Conservation (phyloP, 2,888 invertebrate species). For the Eristalis intricaria region DNA sequence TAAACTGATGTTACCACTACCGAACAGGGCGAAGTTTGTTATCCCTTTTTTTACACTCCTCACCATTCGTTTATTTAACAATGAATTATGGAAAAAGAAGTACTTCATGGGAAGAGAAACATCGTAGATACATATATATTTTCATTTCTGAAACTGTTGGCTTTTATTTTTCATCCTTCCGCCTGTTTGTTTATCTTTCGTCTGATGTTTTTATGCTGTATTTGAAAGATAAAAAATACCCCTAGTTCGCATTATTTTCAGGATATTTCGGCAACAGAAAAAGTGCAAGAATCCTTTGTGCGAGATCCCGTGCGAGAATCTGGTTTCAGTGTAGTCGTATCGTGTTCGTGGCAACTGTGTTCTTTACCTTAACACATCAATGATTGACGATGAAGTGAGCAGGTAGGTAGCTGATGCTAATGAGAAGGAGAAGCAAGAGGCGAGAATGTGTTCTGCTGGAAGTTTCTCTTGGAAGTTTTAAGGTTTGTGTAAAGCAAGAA, state of each 20-base stretch:
- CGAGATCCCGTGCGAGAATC: background rate
- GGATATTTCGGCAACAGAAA: background rate
- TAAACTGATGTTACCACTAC: conserved; percentile 52
- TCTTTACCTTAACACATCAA: conserved; percentile 19
- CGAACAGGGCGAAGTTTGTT: conserved; percentile 56
- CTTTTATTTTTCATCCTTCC: background rate
- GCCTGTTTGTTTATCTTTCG: conserved; percentile 34
- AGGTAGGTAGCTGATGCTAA: background rate
- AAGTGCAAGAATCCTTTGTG: background rate
- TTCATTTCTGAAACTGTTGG: background rate
- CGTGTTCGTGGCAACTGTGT: background rate
- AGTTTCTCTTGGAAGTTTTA: conserved; percentile 7
- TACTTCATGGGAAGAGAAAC: background rate
- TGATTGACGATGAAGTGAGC: conserved; percentile 9
- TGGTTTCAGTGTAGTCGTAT: background rate
- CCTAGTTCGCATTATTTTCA: conserved; percentile 2
- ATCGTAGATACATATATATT: background rate
- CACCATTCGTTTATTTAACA: conserved; percentile 52
- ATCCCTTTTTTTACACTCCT: conserved; percentile 16
- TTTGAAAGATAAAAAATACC: background rate
- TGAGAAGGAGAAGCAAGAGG: background rate
- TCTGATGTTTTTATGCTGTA: background rate
- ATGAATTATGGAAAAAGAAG: conserved; percentile 39
- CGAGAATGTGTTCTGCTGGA: background rate
- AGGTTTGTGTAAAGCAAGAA: background rate